These are phyloP conservation scores for Chironomus tepperi DNA, from an alignment of 1,140 invertebrate genomes.

Conservation along the genomic window DNA sequence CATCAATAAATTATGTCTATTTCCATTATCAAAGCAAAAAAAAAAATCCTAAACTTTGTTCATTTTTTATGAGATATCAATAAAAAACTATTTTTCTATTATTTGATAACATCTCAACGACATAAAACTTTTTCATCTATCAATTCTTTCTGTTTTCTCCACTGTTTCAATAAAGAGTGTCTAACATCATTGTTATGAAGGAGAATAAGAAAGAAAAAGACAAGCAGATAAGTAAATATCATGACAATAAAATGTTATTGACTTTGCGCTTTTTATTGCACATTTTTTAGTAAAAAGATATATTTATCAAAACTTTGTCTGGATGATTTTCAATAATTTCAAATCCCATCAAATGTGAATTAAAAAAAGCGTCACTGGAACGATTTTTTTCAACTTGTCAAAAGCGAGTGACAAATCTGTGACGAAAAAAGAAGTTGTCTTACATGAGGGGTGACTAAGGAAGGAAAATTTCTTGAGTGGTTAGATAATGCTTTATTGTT, in stretches of 20 bases:
- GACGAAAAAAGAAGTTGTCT: neutral
- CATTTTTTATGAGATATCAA: constrained; percentile 15
- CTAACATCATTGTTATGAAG: too few species aligned
- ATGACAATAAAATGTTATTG: constrained; percentile 22
- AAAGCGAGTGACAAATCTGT: neutral
- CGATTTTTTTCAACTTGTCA: neutral
- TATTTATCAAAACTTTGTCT: too few species aligned
- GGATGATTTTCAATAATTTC: too few species aligned
- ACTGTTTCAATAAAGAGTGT: neutral
- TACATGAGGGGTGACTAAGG: neutral
- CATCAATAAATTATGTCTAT: too few species aligned
- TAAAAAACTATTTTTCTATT: constrained; percentile 24
- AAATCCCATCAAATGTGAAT: too few species aligned
- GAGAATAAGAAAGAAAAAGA: neutral
- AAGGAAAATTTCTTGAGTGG: neutral
- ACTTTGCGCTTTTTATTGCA: neutral
- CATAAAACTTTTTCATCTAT: neutral
- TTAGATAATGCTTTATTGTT: neutral
- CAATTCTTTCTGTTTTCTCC: neutral
- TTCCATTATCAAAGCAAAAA: too few species aligned
- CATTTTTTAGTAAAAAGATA: neutral
- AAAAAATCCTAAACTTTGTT: neutral
- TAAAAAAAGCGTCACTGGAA: too few species aligned
- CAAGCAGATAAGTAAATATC: constrained; percentile 18
- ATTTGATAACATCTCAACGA: constrained; percentile 20